Evolutionary conservation across 2,113 vertebrate species (phyloP).

Genomic region (Urocitellus parryii): DNA sequence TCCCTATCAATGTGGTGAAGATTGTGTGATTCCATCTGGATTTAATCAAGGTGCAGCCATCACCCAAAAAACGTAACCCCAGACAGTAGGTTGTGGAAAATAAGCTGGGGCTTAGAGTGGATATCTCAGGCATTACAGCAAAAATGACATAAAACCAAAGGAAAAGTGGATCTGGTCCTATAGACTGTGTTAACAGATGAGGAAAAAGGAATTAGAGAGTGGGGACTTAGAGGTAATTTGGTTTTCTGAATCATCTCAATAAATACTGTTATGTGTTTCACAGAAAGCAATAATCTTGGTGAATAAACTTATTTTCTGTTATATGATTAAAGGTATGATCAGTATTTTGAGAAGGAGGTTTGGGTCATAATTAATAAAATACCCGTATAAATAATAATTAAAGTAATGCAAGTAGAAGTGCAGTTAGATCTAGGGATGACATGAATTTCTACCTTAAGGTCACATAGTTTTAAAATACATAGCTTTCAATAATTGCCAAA

Average conservation of each 20-base stretch:
- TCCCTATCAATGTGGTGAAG: neutral
- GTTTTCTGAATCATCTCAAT: neutral
- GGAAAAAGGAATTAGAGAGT: neutral
- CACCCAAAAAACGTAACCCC: neutral
- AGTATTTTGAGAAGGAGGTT: neutral
- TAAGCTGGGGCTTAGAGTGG: neutral
- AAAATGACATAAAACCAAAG: conserved; percentile 18
- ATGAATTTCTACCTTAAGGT: neutral
- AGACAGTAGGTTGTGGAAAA: neutral
- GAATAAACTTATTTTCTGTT: neutral
- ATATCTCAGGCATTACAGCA: neutral
- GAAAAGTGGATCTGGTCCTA: neutral
- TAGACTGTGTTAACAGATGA: neutral
- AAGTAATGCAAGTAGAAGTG: neutral
- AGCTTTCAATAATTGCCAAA: neutral
- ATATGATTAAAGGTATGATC: neutral
- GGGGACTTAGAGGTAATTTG: neutral
- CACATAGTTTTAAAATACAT: neutral
- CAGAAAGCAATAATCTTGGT: neutral
- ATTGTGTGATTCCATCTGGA: neutral
- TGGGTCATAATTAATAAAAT: neutral
- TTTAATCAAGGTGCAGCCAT: neutral
- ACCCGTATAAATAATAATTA: neutral
- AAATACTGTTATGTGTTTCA: neutral
- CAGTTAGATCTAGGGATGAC: neutral